A percentile compares a stretch with the other conserved stretches of the same genome.
These are phyloP conservation scores for Pararge aegeria DNA, from an alignment of 1,140 invertebrate species.

Conservation along the genomic window DNA sequence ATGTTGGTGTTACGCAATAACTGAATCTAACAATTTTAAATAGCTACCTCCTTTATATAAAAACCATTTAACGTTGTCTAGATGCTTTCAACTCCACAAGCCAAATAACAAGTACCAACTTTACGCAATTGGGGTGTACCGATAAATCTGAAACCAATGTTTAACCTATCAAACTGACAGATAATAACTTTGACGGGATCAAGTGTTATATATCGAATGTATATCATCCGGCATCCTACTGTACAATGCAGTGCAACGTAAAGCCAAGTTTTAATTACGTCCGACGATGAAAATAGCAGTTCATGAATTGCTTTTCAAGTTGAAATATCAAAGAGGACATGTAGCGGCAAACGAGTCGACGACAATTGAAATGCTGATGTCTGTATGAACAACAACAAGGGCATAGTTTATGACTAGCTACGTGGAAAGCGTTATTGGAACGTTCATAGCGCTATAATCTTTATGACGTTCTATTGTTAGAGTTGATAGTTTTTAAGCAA, in stretches of 20 bases:
- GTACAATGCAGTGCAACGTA: not conserved
- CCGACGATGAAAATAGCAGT: slow-evolving; percentile 2
- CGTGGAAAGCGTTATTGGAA: slow-evolving; percentile 6
- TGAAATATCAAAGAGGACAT: slow-evolving; percentile 11
- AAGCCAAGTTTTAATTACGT: slow-evolving; percentile 9
- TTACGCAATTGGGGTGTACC: too few species aligned
- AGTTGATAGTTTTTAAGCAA: not conserved
- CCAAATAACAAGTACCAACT: too few species aligned
- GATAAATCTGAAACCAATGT: too few species aligned
- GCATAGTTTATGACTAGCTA: slow-evolving; percentile 6
- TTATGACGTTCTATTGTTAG: not conserved
- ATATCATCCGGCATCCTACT: not conserved
- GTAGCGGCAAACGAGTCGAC: slow-evolving; percentile 7
- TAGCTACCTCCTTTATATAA: too few species aligned
- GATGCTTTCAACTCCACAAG: too few species aligned
- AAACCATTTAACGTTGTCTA: too few species aligned
- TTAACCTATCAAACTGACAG: too few species aligned
- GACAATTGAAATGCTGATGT: slow-evolving; percentile 8
- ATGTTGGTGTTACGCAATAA: too few species aligned
- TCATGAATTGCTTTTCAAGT: slow-evolving; percentile 11
- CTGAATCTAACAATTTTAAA: too few species aligned
- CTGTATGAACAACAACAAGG: slow-evolving; percentile 3
- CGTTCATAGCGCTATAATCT: not conserved
- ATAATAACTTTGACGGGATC: too few species aligned
- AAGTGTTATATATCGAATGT: not conserved